A percentile compares a stretch with the other conserved stretches of the same genome.
Conservation (phyloP, 2,888 invertebrate genomes). For the Morinoia aosen region DNA sequence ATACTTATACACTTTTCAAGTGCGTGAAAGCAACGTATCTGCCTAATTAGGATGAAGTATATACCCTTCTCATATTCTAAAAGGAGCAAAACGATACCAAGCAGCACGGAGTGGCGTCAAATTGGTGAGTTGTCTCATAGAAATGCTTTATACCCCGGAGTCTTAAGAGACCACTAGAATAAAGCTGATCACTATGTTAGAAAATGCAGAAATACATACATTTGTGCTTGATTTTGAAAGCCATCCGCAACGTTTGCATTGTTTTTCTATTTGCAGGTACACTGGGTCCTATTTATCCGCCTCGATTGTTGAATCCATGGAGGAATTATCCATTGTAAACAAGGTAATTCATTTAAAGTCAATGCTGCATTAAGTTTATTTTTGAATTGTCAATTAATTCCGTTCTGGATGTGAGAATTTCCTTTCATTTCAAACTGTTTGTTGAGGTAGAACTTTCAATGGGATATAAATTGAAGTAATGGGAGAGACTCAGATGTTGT, state of each 20-base stretch:
- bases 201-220: not conserved
- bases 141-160: not conserved
- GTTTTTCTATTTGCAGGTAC: not conserved
- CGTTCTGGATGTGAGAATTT: not conserved
- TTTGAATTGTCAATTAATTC: too few species aligned
- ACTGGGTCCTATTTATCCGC: not conserved
- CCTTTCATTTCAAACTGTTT: not conserved
- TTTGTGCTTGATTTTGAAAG: not conserved
- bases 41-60: too few species aligned
- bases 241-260: not conserved
- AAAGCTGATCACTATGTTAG: not conserved
- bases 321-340: not conserved
- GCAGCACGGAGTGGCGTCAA: too few species aligned
- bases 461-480: not conserved
- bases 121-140: too few species aligned
- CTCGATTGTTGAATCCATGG: not conserved
- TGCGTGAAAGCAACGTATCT: too few species aligned
- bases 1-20: too few species aligned
- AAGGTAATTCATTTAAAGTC: not conserved
- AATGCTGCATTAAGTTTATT: not conserved
- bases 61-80: too few species aligned
- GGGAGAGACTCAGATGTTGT: too few species aligned
- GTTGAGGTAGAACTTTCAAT: not conserved
- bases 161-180: not conserved
- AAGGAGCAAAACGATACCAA: too few species aligned